These are phyloP conservation scores for Harmothoe impar DNA, from an alignment of 2,888 invertebrate genomes.

Conservation along the genomic window DNA sequence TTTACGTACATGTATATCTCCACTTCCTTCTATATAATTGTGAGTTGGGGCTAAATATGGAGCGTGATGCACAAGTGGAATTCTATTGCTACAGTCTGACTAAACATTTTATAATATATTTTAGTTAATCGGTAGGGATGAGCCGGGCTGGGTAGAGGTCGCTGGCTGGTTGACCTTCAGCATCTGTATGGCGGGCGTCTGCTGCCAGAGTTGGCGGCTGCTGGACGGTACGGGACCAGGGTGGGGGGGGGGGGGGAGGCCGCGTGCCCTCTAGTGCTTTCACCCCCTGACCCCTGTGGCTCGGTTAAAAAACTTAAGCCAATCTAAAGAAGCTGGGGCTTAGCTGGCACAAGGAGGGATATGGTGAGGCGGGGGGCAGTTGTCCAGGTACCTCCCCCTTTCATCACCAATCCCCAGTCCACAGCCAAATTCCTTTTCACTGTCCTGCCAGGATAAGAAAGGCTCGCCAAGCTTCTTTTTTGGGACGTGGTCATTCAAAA, in stretches of 20 bases:
- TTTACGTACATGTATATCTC: no score
- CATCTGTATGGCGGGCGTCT: neutral
- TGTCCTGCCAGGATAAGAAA: neutral
- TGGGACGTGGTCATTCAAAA: constrained; percentile 1
- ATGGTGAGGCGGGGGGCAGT: neutral
- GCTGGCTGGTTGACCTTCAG: neutral
- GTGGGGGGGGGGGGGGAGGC: neutral
- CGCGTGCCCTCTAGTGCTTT: constrained; percentile 27
- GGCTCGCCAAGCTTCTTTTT: neutral
- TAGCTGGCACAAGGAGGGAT: neutral
- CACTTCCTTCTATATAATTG: no score
- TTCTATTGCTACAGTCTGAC: no score
- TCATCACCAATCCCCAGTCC: neutral
- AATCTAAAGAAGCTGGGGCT: constrained; percentile 52
- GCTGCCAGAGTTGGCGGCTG: neutral
- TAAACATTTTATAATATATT: no score
- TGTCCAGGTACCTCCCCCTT: neutral
- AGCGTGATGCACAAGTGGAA: no score
- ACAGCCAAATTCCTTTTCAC: neutral
- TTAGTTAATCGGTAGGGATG: no score
- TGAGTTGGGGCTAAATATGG: no score
- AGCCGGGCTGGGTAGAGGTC: no score
- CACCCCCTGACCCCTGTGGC: constrained; percentile 47
- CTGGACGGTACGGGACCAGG: neutral
- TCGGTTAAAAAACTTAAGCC: constrained; percentile 52